phyloP scores from a whole-genome alignment of 2,113 vertebrate genomes.

The Hemichromis elongatus region DNA sequence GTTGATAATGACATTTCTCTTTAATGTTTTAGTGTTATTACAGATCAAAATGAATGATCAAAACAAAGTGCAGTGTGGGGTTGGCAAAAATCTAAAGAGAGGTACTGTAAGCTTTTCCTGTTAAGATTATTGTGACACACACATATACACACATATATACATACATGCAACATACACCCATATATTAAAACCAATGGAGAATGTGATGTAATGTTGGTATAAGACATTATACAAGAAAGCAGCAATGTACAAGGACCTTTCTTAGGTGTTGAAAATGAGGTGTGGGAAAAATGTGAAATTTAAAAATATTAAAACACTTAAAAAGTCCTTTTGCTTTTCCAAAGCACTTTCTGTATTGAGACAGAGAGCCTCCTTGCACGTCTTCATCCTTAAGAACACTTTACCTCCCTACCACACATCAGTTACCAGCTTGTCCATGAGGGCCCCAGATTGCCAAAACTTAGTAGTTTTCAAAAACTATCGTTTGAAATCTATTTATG shows the following conservation, averaged over 20 bases:
- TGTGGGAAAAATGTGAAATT: accelerated
- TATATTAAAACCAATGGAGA: accelerated
- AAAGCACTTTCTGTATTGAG: background rate
- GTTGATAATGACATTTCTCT: no score
- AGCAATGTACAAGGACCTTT: accelerated
- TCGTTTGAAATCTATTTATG: background rate
- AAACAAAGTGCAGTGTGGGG: accelerated
- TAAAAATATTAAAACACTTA: accelerated
- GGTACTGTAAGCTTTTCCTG: background rate
- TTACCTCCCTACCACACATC: background rate
- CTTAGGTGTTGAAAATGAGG: accelerated
- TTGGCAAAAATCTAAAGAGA: background rate
- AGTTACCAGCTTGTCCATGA: background rate
- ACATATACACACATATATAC: accelerated
- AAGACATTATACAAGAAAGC: background rate
- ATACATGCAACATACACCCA: no score
- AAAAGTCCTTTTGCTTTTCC: background rate
- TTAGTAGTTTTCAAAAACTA: background rate
- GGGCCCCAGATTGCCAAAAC: accelerated
- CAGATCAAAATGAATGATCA: accelerated
- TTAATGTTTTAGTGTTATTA: background rate
- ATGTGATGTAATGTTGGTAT: background rate
- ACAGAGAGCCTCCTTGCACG: background rate
- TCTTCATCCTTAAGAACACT: accelerated
- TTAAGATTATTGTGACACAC: background rate